A percentile compares a stretch with the other conserved stretches of the same genome.
Conservation (phyloP, 2,797 vertebrate genomes). For the Xerus rutilus region DNA sequence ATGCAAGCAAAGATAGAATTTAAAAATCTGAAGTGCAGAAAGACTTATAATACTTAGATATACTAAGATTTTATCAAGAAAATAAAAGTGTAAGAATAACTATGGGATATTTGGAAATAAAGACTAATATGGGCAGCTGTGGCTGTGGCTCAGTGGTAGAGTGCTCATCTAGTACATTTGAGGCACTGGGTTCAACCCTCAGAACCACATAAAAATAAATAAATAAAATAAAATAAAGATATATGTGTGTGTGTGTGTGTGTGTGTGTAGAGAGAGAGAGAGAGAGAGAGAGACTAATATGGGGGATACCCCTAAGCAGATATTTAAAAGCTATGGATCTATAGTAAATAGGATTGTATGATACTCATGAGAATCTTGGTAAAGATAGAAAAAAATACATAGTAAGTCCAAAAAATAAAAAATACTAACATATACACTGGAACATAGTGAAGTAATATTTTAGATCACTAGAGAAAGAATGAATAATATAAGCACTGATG, state of each 20-base stretch:
- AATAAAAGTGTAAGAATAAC: not conserved
- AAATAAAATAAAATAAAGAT: too few relatives aligned
- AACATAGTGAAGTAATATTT: not conserved
- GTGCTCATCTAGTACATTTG: too few relatives aligned
- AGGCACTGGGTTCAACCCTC: too few relatives aligned
- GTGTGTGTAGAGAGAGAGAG: too few relatives aligned
- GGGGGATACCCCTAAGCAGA: not conserved
- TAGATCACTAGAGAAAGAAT: not conserved
- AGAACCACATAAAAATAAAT: too few relatives aligned
- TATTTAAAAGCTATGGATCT: not conserved
- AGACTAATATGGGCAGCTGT: not conserved
- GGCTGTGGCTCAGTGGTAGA: too few relatives aligned
- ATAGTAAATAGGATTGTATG: not conserved
- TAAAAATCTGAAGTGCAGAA: not conserved
- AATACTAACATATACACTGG: not conserved
- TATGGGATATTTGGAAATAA: not conserved
- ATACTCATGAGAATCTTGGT: not conserved
- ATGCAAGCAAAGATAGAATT: not conserved
- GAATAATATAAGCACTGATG: not conserved
- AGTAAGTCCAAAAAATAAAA: not conserved
- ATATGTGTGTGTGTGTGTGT: too few relatives aligned
- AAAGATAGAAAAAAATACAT: not conserved
- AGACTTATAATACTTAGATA: not conserved
- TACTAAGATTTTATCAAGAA: not conserved
- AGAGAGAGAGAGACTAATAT: not conserved